Base-by-base conservation (phyloP, 2,797 vertebrate species). In the Tachyglossus aculeatus region DNA sequence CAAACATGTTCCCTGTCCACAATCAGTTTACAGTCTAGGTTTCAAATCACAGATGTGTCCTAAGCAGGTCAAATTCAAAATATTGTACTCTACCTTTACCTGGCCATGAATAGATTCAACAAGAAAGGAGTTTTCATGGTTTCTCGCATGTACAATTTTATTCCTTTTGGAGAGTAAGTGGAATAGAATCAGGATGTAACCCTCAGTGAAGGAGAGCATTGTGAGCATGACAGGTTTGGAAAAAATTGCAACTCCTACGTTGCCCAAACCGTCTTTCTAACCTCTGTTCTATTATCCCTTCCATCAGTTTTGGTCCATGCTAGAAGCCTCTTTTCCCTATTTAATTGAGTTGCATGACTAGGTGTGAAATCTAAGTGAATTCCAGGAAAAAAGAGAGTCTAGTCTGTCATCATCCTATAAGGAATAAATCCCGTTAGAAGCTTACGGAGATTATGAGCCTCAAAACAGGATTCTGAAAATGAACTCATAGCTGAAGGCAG, bases 121-220 rank as follows among this genome's bases (percentile, higher is more conserved):
- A 5, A 9, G 21, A 29, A 5, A 10, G 13, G 8, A 39, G 21
- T 2, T 1, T 51, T 74, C 21, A 2, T 71, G 60, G 68, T 55
- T n/a, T n/a, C 57, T 50, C 67, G 76, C 82, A 85, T 44, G 27
- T 85, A 83, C 38, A 19, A 40, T 55, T 73, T 69, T 78, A 52
- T 71, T 80, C 66, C 63, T 78, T 85, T 81, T 81, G 70, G 76
- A 25, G n/a, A 50, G 40, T 76, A 76, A 78, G 64, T 85, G 62
- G 63, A 80, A 67, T 64, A 38, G 66, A 85, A 48, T 57, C 62
- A 61, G 81, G 78, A 85, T 80, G 83, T 78, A 85, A 41, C 21
- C 27, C 22, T 78, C 71, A 71, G 19, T 74, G 67, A 79, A 78
- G 74, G 22, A 71, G n/a, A 13, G 31, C 63, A 78, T 67, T 80